Conservation (phyloP, 2,113 vertebrate genomes). For the Recurvirostra avosetta region DNA sequence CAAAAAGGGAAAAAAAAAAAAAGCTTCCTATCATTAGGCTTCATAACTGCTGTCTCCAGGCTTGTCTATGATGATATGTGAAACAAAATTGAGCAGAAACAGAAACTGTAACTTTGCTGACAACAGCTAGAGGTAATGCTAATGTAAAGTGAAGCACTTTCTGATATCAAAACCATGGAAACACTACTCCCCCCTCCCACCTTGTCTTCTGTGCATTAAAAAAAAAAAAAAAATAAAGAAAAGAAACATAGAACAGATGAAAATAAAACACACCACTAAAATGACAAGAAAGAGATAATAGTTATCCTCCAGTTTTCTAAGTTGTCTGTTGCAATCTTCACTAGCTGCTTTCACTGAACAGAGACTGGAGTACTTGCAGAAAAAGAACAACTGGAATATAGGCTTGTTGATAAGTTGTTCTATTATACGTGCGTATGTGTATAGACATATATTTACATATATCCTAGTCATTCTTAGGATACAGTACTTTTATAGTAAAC, state of each 20-base stretch:
- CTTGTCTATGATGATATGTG: not conserved
- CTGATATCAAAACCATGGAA: not conserved
- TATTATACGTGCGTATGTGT: not conserved
- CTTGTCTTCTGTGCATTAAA: not conserved
- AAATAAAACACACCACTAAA: not conserved
- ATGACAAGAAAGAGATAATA: not conserved
- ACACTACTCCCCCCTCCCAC: fast-evolving
- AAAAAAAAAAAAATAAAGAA: not conserved
- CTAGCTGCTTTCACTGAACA: not conserved
- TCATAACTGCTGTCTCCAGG: not conserved
- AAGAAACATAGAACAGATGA: not conserved
- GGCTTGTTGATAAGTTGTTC: not conserved
- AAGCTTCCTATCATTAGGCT: not conserved
- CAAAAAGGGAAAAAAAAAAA: not conserved
- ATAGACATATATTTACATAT: not conserved
- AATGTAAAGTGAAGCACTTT: not conserved
- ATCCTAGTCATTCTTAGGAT: not conserved
- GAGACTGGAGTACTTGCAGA: not conserved
- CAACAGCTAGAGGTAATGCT: not conserved
- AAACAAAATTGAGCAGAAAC: not conserved
- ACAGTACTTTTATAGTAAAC: not conserved
- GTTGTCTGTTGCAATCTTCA: not conserved
- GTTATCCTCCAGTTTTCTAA: not conserved
- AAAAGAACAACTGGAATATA: not conserved
- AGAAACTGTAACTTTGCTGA: not conserved